Evolutionary conservation across 2,888 invertebrate species (phyloP), one percentile per base, ranked within the genome.

Genomic region (Drosophila austrosaltans): DNA sequence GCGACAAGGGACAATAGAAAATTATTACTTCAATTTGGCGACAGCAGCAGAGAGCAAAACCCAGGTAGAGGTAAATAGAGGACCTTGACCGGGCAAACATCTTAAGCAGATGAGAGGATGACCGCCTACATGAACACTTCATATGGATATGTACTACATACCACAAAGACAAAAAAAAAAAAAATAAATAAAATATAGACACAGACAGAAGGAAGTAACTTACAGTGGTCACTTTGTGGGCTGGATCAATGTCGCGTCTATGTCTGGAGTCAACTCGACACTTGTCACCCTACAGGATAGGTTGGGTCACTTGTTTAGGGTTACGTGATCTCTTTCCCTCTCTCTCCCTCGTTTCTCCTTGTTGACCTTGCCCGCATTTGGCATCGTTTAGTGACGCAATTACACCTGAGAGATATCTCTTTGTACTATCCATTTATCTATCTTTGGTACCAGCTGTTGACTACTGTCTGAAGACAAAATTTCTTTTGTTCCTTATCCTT

Each of bases 1-100:
- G 80, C 77, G 77, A 74, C 75, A 73, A 54, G 59, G 59, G 73
- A 87, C 87, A 85, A 85, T 79, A 78, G 74, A 80, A 75, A 79
- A 88, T 87, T 83, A 85, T 88, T 86, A 76, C 84, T 85, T 77
- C 84, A 87, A 85, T 85, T 48, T 88, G 85, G 85, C 85, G 87
- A 86, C 84, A 86, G 75, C 60, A 40, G 16, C 66, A 36, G 36
- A 36, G 40, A 12, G 28, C 6, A 32, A 72, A 42, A 42, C 16
- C 5, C 78, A 76, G 78, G 75, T 77, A 75, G 53, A 30, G 39
- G 44, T 22, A 48, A 44, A 30, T 32, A 53, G 32, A 53, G 32
- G 30, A 44, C 10, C 32, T 48, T 66, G 66, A 48, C 61, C 67
- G 25, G 22, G 54, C 36, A 16, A 68, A 77, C 75, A 80, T 79